phyloP scores from a whole-genome alignment of 2,797 vertebrate species.

The Rhinella marina region DNA sequence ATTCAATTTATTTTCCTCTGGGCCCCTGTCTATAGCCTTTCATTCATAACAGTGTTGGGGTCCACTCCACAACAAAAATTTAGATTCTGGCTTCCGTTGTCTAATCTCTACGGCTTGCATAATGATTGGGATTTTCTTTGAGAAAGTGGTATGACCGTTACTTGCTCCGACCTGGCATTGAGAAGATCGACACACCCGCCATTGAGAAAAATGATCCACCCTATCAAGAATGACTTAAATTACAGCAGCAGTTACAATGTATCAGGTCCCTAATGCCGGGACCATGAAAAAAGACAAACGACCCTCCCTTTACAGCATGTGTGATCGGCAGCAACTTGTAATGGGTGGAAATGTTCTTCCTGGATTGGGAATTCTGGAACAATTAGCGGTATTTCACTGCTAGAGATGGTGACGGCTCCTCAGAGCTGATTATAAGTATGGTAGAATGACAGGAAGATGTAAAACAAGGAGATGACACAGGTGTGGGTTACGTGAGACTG shows the following conservation, averaged over 20 bases:
- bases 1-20: too few species aligned
- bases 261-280: neutral
- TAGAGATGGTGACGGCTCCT: constrained; percentile 8
- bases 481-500: constrained; percentile 40
- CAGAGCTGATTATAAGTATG: constrained; percentile 43
- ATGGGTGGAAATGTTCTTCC: neutral
- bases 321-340: neutral
- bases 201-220: neutral
- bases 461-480: constrained; percentile 37
- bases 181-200: neutral
- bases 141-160: neutral
- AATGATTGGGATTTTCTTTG: neutral
- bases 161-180: neutral
- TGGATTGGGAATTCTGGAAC: neutral
- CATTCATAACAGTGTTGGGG: neutral
- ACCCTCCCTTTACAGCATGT: neutral
- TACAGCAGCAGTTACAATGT: neutral
- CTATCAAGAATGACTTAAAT: neutral
- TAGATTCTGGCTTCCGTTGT: neutral
- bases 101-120: neutral
- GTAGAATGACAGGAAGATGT: constrained; percentile 36
- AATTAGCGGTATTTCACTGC: constrained; percentile 5
- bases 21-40: neutral
- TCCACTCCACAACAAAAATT: neutral
- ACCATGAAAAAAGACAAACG: neutral